A percentile compares a stretch with the other conserved stretches of the same genome.
Evolutionary conservation across 2,113 vertebrate species (phyloP).

Genomic region (Peromyscus californicus): DNA sequence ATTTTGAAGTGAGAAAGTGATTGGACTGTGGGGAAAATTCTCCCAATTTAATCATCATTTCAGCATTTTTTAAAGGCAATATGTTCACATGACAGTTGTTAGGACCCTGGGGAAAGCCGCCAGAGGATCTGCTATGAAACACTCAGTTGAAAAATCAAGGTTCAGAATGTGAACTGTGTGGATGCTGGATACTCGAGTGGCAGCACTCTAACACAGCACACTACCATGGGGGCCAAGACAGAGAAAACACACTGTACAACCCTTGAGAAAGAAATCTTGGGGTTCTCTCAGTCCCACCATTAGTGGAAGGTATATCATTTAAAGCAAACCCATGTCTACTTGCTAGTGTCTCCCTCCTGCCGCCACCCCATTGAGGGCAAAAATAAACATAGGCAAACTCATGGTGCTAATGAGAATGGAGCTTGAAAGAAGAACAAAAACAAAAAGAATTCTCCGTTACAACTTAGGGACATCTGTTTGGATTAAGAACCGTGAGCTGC

Average conservation of each 20-base stretch:
- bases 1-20: neutral
- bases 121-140: neutral
- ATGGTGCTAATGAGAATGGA: neutral
- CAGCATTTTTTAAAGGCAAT: slow-evolving; percentile 46
- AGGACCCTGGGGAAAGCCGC: neutral
- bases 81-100: neutral
- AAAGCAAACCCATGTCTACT: neutral
- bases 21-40: neutral
- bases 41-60: slow-evolving; percentile 61
- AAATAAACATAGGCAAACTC: neutral
- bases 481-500: neutral
- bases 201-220: neutral
- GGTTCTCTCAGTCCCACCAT: neutral
- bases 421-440: neutral
- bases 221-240: neutral
- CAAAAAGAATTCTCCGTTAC: neutral
- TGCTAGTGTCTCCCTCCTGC: neutral
- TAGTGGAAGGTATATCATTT: neutral
- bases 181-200: neutral
- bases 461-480: neutral
- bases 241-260: neutral
- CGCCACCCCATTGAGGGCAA: neutral
- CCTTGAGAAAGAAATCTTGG: neutral
- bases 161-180: neutral
- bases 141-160: neutral